Evolutionary conservation across 92 coral and sea anemone genomes (phyloP).

Genomic region (Porites lobata): DNA sequence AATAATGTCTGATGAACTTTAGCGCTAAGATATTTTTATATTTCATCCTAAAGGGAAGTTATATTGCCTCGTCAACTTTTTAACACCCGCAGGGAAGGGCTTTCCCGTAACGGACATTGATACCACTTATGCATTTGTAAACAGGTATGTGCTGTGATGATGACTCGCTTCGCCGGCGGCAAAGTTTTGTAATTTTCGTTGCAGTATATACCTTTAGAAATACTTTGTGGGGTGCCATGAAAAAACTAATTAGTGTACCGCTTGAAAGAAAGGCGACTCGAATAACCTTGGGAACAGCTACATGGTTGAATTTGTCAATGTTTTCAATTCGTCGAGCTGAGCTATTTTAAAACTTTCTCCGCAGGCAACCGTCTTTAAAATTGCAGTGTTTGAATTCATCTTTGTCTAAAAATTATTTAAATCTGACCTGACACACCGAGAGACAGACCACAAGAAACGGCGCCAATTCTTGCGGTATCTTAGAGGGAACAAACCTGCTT

Average conservation of each 20-base stretch:
- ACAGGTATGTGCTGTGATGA: conserved; percentile 15
- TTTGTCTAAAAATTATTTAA: conserved; percentile 61
- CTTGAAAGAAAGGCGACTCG: conserved; percentile 18
- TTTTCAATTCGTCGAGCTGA: conserved; percentile 39
- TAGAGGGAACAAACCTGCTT: neutral
- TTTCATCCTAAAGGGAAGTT: neutral
- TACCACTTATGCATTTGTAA: conserved; percentile 27
- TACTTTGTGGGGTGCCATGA: conserved; percentile 44
- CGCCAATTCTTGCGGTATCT: conserved; percentile 39
- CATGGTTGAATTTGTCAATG: conserved; percentile 11
- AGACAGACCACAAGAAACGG: conserved; percentile 15
- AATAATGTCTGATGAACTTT: neutral
- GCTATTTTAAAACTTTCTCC: conserved; percentile 41
- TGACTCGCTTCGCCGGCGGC: conserved; percentile 36
- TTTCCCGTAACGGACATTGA: conserved; percentile 37
- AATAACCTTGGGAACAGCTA: conserved; percentile 54
- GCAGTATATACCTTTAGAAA: neutral
- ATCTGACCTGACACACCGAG: conserved; percentile 46
- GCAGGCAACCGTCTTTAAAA: conserved; percentile 41
- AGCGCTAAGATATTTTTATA: neutral
- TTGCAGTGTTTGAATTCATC: conserved; percentile 29
- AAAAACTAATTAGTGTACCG: conserved; percentile 26
- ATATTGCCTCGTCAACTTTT: conserved; percentile 17
- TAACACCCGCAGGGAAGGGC: conserved; percentile 29
- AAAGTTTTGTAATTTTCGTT: conserved; percentile 43